Percentiles rank a stretch among this genome's conserved stretches.
These are phyloP conservation scores for Conus canariensis DNA, from an alignment of 2,888 invertebrate species.

Conservation along the genomic window DNA sequence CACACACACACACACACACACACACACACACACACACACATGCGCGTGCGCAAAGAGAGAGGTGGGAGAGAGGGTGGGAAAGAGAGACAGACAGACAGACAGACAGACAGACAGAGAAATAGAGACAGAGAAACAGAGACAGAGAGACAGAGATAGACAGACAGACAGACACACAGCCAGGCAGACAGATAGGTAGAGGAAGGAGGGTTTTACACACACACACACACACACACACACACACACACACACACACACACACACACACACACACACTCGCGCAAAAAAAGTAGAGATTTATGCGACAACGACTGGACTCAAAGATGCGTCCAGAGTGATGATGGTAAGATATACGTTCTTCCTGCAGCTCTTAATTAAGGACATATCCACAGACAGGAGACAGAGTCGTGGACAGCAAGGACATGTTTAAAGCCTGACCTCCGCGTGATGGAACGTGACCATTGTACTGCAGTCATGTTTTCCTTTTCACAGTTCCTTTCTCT, in stretches of 20 bases:
- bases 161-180: too few species aligned
- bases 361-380: too few species aligned
- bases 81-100: neutral
- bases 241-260: neutral
- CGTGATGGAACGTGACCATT: neutral
- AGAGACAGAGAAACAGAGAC: neutral
- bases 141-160: neutral
- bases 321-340: neutral
- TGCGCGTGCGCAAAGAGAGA: neutral
- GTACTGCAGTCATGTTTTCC: too few species aligned
- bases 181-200: too few species aligned
- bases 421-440: neutral
- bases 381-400: too few species aligned
- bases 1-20: conserved; percentile 2
- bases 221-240: neutral
- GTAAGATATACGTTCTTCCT: neutral
- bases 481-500: too few species aligned
- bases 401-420: neutral
- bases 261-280: too few species aligned
- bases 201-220: neutral
- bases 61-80: neutral
- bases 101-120: too few species aligned
- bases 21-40: neutral
- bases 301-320: neutral
- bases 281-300: neutral